Conservation (phyloP, 2,797 vertebrate genomes). For the Aplochiton taeniatus region DNA sequence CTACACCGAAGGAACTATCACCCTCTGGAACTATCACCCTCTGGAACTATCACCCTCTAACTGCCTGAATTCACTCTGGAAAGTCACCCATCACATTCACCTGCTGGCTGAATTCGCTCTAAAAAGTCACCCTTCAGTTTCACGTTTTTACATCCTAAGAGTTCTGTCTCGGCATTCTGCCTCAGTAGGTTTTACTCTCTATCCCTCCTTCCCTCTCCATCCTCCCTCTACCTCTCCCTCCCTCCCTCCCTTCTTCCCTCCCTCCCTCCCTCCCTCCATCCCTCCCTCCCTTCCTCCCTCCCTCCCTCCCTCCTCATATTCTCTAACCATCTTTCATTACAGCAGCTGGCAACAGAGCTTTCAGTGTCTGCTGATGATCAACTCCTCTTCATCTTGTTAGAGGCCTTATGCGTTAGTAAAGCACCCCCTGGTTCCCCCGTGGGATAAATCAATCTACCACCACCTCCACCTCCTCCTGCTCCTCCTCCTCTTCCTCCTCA, state of each 20-base stretch:
- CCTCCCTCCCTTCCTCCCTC: not conserved
- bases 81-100: no score
- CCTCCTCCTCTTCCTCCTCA: conserved; percentile 37
- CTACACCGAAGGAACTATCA: no score
- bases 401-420: conserved; percentile 35
- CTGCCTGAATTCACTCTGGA: no score
- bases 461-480: not conserved
- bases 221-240: no score
- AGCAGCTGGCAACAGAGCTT: conserved; percentile 25
- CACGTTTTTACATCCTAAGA: no score
- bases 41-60: no score
- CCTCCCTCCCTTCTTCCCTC: not conserved
- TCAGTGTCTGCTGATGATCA: conserved; percentile 39
- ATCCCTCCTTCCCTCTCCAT: not conserved
- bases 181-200: no score
- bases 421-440: conserved; percentile 6
- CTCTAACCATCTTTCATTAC: conserved; percentile 1
- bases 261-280: not conserved
- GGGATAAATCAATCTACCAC: conserved; percentile 58
- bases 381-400: conserved; percentile 37
- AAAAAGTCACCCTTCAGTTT: no score
- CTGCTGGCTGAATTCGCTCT: no score
- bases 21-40: no score
- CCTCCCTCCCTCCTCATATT: not conserved
- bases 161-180: no score